Base-by-base conservation (phyloP, 2,113 vertebrate species). In the Phylloscopus whistleri region DNA sequence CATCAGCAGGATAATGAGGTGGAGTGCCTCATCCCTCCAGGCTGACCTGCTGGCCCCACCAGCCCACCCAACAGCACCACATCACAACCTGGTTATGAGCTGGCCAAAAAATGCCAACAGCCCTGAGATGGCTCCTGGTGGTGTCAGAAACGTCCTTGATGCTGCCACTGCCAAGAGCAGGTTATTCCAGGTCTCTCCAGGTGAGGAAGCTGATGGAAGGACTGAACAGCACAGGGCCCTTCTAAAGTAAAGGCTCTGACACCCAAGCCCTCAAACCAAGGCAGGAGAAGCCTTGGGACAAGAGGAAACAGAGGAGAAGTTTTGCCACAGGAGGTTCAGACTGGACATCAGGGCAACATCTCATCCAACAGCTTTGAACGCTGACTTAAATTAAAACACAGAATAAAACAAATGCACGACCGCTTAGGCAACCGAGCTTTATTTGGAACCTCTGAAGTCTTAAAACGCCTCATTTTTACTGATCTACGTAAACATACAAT, bases 391-490 rank as follows among this genome's bases (percentile, higher is more conserved):
- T 68, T 28, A 77, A 56, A 86, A 63, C 7, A 30, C 0, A 49
- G 60, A 63, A 63, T 46, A 68, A 62, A 62, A 56, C 23, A 84
- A 84, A 62, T 4, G 39, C 72, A 82, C 83, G 49, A 18, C 59
- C 91, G 20, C 67, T 92, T 93, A 93, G 0, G 87, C 62, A 96
- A 96, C 76, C 1, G 68, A 80, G 92, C 95, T 97, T 98, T 97
- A 98, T 95, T 98, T 92, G 95, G 97, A 96, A 94, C 93, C 93
- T 95, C 55, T 93, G 82, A 96, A 96, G 70, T 96, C 96, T 97
- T 93, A 97, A 97, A 97, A 96, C 3, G 52, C 90, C 79, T 96
- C 84, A 31, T 94, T 95, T 87, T 87, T 60, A 78, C 91, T 27
- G 43, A 94, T 51, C 84, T 31, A 92, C 39, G n/a, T 80, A 96